Evolutionary conservation across 2,113 vertebrate genomes (phyloP).

Genomic region (Phainopepla nitens): DNA sequence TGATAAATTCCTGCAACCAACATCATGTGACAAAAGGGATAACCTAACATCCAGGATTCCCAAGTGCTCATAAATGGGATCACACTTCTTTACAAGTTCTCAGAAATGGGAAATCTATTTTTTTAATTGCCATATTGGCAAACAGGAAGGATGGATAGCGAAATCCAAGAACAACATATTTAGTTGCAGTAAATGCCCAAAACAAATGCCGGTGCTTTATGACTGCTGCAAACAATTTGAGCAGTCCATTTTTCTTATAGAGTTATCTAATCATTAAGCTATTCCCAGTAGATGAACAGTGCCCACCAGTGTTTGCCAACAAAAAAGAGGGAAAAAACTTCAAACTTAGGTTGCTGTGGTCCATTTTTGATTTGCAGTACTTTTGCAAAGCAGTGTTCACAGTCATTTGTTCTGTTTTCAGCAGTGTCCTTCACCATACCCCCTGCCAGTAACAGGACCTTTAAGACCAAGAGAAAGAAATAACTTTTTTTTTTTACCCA

Average conservation of each 20-base stretch:
- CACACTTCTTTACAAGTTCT: neutral
- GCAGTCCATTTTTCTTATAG: neutral
- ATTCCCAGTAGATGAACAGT: neutral
- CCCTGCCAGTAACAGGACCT: conserved; percentile 63
- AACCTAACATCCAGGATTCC: neutral
- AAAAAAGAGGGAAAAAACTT: neutral
- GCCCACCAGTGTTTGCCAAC: neutral
- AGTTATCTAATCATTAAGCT: neutral
- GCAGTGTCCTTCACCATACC: conserved; percentile 55
- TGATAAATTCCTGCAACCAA: neutral
- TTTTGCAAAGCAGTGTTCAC: conserved; percentile 54
- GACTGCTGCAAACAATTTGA: neutral
- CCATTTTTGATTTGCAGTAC: conserved; percentile 38
- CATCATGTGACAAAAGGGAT: neutral
- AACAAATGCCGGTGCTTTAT: neutral
- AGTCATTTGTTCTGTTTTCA: conserved; percentile 58
- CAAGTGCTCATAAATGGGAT: neutral
- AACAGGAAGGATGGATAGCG: neutral
- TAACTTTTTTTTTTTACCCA: conserved; percentile 30
- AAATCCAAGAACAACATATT: neutral
- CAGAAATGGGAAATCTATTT: neutral
- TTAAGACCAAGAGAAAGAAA: conserved; percentile 63
- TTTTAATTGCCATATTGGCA: conserved; percentile 6
- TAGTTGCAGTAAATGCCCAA: neutral
- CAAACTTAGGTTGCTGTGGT: neutral